Conservation (phyloP, 2,797 vertebrate genomes). For the Arrhamphus sclerolepis region DNA sequence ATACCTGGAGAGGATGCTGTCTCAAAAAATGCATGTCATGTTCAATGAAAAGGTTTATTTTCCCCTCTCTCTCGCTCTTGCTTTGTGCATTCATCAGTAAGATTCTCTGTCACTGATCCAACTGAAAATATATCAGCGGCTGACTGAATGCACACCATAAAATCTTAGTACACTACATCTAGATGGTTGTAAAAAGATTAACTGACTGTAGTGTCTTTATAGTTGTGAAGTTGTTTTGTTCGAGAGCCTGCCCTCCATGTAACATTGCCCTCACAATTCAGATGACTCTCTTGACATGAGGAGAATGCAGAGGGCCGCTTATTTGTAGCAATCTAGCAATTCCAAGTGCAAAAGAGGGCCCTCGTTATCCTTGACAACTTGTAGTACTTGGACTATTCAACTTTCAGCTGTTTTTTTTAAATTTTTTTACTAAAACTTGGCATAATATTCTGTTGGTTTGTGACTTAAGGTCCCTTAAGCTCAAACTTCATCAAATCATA, state of each 20-base stretch:
- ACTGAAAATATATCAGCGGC: background rate
- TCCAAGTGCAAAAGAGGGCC: background rate
- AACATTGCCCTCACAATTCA: background rate
- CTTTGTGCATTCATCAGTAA: background rate
- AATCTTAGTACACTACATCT: background rate
- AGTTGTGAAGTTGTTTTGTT: conserved; percentile 1
- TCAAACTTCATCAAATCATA: no score
- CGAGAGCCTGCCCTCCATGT: background rate
- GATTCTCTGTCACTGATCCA: conserved; percentile 2
- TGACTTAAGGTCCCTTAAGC: no score
- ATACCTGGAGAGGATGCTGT: background rate
- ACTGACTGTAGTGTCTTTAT: background rate
- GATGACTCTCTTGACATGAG: background rate
- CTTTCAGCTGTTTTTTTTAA: background rate
- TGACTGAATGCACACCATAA: conserved; percentile 6
- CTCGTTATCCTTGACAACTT: background rate
- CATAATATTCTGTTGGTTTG: no score
- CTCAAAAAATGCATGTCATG: conserved; percentile 6
- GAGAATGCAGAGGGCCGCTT: background rate
- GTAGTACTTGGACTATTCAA: background rate
- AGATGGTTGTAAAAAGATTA: conserved; percentile 6
- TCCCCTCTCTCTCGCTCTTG: background rate
- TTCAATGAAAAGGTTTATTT: background rate
- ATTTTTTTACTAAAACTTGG: no score
- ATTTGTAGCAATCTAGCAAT: conserved; percentile 3